Percentiles rank a stretch among this genome's conserved stretches.
These are phyloP conservation scores for Scrobipalpa atriplicella DNA, from an alignment of 2,888 invertebrate species.

Conservation along the genomic window DNA sequence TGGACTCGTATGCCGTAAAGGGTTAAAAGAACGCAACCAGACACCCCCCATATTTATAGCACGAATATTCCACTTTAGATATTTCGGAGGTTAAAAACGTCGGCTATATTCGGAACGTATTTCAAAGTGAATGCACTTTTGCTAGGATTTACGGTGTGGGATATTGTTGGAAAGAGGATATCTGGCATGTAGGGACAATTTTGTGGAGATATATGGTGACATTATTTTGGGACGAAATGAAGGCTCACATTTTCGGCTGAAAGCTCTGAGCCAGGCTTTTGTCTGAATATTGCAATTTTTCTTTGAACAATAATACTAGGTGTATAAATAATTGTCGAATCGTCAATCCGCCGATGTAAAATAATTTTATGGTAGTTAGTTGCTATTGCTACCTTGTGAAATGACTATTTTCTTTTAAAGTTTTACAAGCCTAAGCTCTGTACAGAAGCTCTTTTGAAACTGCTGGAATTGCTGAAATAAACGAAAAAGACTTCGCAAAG, in stretches of 20 bases:
- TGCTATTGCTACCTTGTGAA: neutral
- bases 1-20: too few relatives aligned
- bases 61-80: conserved; percentile 7
- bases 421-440: neutral
- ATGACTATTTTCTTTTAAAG: neutral
- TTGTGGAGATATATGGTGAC: neutral
- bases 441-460: neutral
- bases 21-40: conserved; percentile 11
- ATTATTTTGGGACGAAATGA: neutral
- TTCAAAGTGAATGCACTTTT: conserved; percentile 46
- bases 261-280: neutral
- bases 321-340: too few relatives aligned
- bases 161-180: conserved; percentile 40
- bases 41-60: conserved; percentile 10
- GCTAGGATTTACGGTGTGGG: conserved; percentile 43
- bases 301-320: too few relatives aligned
- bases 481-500: neutral
- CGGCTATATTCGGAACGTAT: conserved; percentile 31
- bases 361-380: neutral
- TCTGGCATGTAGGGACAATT: conserved; percentile 20
- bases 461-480: neutral
- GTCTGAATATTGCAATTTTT: too few relatives aligned
- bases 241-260: neutral
- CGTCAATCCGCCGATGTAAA: neutral
- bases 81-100: conserved; percentile 14